Base-by-base conservation (phyloP, 1,140 invertebrate genomes). In the Ephestia elutella region DNA sequence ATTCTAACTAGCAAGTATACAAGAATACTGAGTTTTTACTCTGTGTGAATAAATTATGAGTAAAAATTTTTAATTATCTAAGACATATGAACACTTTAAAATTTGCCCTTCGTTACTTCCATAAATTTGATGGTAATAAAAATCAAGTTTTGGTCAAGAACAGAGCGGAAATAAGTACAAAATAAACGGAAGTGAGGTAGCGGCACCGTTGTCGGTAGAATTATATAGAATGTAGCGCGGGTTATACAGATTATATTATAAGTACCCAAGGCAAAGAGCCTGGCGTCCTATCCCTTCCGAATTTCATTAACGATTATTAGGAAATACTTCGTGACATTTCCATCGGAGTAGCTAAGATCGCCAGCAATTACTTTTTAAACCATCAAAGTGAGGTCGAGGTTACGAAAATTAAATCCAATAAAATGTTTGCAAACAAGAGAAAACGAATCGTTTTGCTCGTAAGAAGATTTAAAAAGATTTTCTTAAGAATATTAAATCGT, bases 141-240 rank as follows among this genome's bases (percentile, higher is more conserved):
- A 61, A 74, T 65, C 61, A 60, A 54, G 62, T 68, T 66, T 70
- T 57, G 65, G 54, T 56, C 50, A 54, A 62, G 65, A 65, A 68
- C 57, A 56, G 54, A 54, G 56, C 65, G 71, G 71, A 70, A 73
- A 62, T 66, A 64, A 62, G 56, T 60, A 56, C 44, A 49, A 62
- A 60, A 10, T 62, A 63, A 73, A 70, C 70, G 70, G 70, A 73
- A 73, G 63, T 60, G 54, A 56, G 54, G 60, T 44, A 44, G 15
- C 13, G 38, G 2, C 13, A 13, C 7, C 38, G 13, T 3, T 49
- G 44, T 55, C 35, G 56, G 55, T 65, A 56, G 58, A 57, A 54
- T 63, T 59, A 66, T 66, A 59, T 49, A 28, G 56, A 57, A 51
- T 49, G 57, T 60, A 56, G 49, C 62, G n/a, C 21, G 21, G 63